Base-by-base conservation (phyloP, 37 sponge, comb jelly and placozoan genomes). In the Beroe ovata region DNA sequence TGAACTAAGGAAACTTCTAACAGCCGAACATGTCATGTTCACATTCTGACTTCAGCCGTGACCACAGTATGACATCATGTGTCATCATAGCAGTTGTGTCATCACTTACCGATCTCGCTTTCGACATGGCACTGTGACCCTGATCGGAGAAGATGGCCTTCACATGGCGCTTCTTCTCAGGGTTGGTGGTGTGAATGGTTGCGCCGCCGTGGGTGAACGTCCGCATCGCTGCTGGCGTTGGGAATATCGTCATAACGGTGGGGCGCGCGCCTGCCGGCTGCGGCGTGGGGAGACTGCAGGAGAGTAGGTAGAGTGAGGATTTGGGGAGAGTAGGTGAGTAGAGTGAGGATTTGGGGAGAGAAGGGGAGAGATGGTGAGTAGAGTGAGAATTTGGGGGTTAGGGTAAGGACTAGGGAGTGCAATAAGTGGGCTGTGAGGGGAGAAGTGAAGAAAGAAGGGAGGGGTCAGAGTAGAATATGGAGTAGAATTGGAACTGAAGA, bases 131-230 rank as follows among this genome's bases (percentile, higher is more conserved):
- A 18, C 1, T 33, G 1, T 18, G 35, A 30, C 3, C 69, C 33
- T 8, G 18, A 1, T 66, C 69, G 32, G 36, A 34, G 69, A 66
- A 66, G 1, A 66, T 66, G 6, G 33, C 30, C 69, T 30, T 25
- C 8, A 66, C 69, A 66, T 66, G 69, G 29, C 69, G 29, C 35
- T 30, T 25, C 30, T 66, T 66, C 6, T 42, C 84, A 3, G 84
- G 84, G 84, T 77, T 11, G 42, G 84, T n/a, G 54, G 38, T 77
- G 84, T 77, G 84, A 29, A 77, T 77, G 42, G 84, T 77, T n/a
- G 84, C 84, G 0, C 84, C 84, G 28, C 38, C 54, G 26, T 4
- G 23, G 21, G 33, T 23, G 54, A 21, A 35, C 4, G 8, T 39
- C 54, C 11, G 84, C 28, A 8, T 8, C 4, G 38, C 22, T n/a